Evolutionary conservation across 2,888 invertebrate species (phyloP).

Genomic region (Artemia sinica): DNA sequence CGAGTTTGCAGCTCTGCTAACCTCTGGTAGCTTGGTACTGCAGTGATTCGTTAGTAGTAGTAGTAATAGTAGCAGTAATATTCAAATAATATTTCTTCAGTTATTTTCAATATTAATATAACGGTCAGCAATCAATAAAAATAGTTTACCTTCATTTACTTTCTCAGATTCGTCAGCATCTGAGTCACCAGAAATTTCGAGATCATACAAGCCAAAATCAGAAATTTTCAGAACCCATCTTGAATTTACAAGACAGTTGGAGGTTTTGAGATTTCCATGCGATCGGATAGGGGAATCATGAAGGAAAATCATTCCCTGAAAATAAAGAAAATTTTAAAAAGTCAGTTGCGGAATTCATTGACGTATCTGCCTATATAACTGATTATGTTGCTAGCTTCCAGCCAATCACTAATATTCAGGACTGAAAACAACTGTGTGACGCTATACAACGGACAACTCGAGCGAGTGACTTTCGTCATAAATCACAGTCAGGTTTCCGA

Average conservation of each 20-base stretch:
- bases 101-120: too few species aligned
- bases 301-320: slow-evolving; percentile 39
- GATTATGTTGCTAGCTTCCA: too few species aligned
- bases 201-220: slow-evolving; percentile 38
- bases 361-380: too few species aligned
- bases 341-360: too few species aligned
- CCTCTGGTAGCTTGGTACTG: background rate
- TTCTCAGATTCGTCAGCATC: slow-evolving; percentile 25
- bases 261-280: slow-evolving; percentile 40
- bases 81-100: too few species aligned
- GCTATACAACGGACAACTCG: too few species aligned
- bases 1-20: too few species aligned
- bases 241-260: slow-evolving; percentile 42
- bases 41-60: background rate
- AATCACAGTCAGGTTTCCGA: too few species aligned
- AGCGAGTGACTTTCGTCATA: too few species aligned
- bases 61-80: background rate
- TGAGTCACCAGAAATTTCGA: slow-evolving; percentile 29
- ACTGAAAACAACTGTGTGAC: too few species aligned
- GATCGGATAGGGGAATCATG: slow-evolving; percentile 36
- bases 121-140: background rate
- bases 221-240: slow-evolving; percentile 40
- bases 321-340: slow-evolving; percentile 8
- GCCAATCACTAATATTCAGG: too few species aligned
- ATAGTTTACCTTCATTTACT: slow-evolving; percentile 19